These are phyloP conservation scores for Sycobia sp. DNA, from an alignment of 1,140 invertebrate genomes.

Conservation along the genomic window DNA sequence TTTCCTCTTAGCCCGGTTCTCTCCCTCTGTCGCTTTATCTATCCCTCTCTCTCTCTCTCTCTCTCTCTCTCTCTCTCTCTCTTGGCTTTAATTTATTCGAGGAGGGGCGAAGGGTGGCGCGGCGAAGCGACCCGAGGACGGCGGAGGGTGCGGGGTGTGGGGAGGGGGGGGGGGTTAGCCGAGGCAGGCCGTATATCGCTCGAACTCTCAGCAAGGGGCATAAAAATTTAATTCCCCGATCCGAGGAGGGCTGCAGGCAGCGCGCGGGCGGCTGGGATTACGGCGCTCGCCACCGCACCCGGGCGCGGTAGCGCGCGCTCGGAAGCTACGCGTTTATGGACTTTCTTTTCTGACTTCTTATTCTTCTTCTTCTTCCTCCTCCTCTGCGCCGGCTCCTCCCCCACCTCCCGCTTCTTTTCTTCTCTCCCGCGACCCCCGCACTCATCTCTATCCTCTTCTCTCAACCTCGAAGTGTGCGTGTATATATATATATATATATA, in stretches of 20 bases:
- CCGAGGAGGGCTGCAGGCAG: constrained; percentile 55
- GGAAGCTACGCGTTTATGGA: background rate
- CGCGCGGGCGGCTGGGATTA: constrained; percentile 38
- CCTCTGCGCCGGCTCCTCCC: background rate
- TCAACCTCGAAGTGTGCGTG: too few relatives aligned
- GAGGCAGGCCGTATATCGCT: too few relatives aligned
- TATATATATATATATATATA: too few relatives aligned
- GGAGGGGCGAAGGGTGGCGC: constrained; percentile 16
- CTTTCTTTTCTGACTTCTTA: too few relatives aligned
- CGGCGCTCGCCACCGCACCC: constrained; percentile 24
- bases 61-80: too few relatives aligned
- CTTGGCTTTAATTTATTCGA: constrained; percentile 31
- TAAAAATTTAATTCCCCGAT: constrained; percentile 62
- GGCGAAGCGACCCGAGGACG: too few relatives aligned
- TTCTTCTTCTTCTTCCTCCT: background rate
- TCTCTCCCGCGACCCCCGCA: background rate
- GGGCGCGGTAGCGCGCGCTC: background rate
- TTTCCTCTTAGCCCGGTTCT: background rate
- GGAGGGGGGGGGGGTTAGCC: too few relatives aligned
- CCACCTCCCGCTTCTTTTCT: background rate
- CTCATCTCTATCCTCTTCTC: background rate
- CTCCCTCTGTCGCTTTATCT: too few relatives aligned
- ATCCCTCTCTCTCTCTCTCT: too few relatives aligned
- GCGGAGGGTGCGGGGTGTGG: too few relatives aligned
- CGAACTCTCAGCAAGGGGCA: constrained; percentile 60